Base-by-base conservation (phyloP, 1,140 invertebrate species). In the Ceratina australensis region DNA sequence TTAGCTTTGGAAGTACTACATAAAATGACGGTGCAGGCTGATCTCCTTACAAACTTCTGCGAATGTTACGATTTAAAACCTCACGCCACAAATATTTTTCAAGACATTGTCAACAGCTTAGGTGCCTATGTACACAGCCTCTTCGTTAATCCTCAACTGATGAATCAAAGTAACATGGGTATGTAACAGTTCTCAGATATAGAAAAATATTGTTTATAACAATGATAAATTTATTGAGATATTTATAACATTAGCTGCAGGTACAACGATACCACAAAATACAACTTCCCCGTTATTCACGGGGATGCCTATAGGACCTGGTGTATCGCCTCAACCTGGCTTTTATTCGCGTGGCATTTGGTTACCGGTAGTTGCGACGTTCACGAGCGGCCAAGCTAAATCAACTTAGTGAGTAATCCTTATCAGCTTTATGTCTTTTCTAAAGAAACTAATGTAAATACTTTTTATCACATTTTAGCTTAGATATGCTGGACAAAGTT, bases 91-190 rank as follows among this genome's bases (percentile, higher is more conserved):
- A 98, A 98, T 93, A 96, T 98, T 86, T 96, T 98, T 89, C 95
- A 98, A 90, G 98, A 99, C 91, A 99, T 99, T 87, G 97, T 99
- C 24, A 98, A 98, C 91, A 97, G 97, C 61, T 93, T 99, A 80
- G 98, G 97, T 52, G 96, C 97, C 7, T 99, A 97, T 92, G 97
- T 99, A n/a, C 98, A 99, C 88, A 98, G 97, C 67, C 94, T 98
- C 57, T 98, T 99, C 93, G 95, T 97, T 56, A 94, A 94, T 90
- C 93, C 94, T 59, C 93, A 94, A 75, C 88, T 93, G 63, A 92
- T 93, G 77, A 90, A 90, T 56, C 92, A 92, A 84, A 85, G 86
- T 64, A 88, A 90, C 80, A 89, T 91, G 88, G 90, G 91, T 92
- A 82, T 28, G 76, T 47, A 56, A 10, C 50, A 49, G n/a, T 84